Evolutionary conservation across 2,797 vertebrate genomes (phyloP).

Genomic region (Vespertilio murinus): DNA sequence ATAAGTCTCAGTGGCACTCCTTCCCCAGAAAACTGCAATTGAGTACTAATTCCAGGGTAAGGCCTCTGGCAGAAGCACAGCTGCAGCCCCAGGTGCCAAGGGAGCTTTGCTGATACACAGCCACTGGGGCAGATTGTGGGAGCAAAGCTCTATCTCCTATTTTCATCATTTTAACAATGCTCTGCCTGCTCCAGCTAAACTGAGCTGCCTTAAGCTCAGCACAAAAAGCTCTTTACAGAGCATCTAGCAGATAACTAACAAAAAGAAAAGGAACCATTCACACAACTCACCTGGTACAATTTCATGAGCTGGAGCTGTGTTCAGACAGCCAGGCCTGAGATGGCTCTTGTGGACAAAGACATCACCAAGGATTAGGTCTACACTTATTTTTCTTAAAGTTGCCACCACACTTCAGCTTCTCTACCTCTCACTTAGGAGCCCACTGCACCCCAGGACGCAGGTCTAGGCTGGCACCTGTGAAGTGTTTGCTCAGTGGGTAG

Average conservation of each 20-base stretch:
- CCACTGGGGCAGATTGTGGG: slow-evolving; percentile 65
- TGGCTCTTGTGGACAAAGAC: slow-evolving; percentile 60
- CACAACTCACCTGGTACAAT: slow-evolving; percentile 52
- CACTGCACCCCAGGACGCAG: not conserved
- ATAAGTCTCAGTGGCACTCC: slow-evolving; percentile 51
- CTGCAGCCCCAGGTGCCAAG: not conserved
- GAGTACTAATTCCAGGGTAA: slow-evolving; percentile 69
- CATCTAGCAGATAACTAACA: slow-evolving; percentile 71
- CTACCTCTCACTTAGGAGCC: not conserved
- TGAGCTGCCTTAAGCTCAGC: slow-evolving; percentile 71
- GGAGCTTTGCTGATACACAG: slow-evolving; percentile 28
- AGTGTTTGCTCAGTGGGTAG: not conserved
- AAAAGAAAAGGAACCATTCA: slow-evolving; percentile 57
- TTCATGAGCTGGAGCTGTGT: slow-evolving; percentile 46
- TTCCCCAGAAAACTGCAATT: slow-evolving; percentile 57
- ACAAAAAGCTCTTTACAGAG: slow-evolving; percentile 75
- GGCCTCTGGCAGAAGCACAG: slow-evolving; percentile 39
- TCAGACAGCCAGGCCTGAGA: slow-evolving; percentile 32
- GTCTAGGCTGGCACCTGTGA: not conserved
- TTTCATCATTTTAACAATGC: slow-evolving; percentile 73
- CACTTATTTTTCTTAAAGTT: not conserved
- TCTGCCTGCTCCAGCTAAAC: slow-evolving; percentile 69
- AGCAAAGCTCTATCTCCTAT: slow-evolving; percentile 71
- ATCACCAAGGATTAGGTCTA: not conserved
- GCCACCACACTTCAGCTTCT: not conserved